Evolutionary conservation across 1,140 invertebrate species (phyloP).

Genomic region (Leptinotarsa lineolata): DNA sequence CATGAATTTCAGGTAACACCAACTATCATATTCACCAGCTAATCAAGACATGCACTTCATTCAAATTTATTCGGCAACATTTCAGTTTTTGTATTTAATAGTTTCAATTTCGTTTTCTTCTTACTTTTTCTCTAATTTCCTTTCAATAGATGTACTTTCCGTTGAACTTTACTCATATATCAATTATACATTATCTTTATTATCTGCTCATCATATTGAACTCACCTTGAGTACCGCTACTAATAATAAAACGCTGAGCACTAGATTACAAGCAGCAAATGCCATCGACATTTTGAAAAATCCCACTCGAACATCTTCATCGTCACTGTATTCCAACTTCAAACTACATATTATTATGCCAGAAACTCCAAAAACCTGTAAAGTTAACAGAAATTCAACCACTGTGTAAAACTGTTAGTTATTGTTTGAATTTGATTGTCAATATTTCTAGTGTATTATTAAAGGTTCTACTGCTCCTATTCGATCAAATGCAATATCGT

Average conservation of each 20-base stretch:
- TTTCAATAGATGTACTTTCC: no score
- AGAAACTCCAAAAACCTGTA: conserved; percentile 45
- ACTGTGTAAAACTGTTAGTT: not conserved
- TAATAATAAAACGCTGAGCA: conserved; percentile 43
- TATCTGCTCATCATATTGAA: not conserved
- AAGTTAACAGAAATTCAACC: not conserved
- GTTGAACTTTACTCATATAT: not conserved
- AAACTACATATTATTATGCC: conserved; percentile 44
- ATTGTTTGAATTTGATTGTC: no score
- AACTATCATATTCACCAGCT: no score
- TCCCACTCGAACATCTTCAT: conserved; percentile 38
- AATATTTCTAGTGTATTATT: no score
- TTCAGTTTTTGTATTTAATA: no score
- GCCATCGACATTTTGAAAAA: conserved; percentile 48
- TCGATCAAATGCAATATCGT: not conserved
- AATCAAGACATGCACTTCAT: no score
- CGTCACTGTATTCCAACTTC: conserved; percentile 41
- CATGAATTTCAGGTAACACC: no score
- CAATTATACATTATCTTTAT: not conserved
- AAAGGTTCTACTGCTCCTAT: no score
- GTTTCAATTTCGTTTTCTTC: no score
- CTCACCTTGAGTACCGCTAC: conserved; percentile 44
- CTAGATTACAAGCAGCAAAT: conserved; percentile 45
- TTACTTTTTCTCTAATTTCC: no score
- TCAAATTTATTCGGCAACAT: no score